These are phyloP conservation scores for Melopsittacus undulatus DNA, from an alignment of 2,797 vertebrate species.

Conservation along the genomic window DNA sequence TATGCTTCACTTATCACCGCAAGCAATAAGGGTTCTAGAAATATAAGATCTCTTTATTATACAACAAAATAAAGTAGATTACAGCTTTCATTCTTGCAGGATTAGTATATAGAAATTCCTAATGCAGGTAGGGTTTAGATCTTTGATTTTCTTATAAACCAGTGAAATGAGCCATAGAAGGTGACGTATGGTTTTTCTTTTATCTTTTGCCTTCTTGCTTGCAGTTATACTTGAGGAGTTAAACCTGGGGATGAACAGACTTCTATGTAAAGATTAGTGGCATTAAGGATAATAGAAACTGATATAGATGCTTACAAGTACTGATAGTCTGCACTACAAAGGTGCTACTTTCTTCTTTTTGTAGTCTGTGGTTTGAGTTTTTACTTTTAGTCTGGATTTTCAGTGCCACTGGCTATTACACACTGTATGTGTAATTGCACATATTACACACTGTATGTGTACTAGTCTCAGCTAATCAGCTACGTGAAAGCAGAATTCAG, in stretches of 20 bases:
- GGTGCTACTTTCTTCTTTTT: not conserved
- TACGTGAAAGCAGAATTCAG: not conserved
- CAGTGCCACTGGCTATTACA: not conserved
- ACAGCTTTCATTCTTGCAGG: not conserved
- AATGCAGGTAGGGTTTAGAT: not conserved
- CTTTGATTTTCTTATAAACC: not conserved
- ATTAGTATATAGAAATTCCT: not conserved
- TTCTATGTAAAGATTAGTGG: not conserved
- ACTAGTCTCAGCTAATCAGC: not conserved
- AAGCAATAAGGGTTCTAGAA: not conserved
- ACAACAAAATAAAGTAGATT: not conserved
- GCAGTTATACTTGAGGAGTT: not conserved
- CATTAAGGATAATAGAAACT: not conserved
- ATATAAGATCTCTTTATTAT: not conserved
- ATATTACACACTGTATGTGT: not conserved
- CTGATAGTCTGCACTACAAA: not conserved
- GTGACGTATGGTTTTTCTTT: not conserved
- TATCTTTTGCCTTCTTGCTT: not conserved
- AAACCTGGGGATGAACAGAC: rapidly evolving
- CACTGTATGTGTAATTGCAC: no score
- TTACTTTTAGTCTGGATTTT: not conserved
- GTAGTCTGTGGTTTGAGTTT: not conserved
- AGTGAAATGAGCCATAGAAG: not conserved
- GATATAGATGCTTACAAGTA: not conserved
- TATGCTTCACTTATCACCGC: not conserved